Conservation (phyloP, 2,113 vertebrate genomes). For the Vulpes lagopus region DNA sequence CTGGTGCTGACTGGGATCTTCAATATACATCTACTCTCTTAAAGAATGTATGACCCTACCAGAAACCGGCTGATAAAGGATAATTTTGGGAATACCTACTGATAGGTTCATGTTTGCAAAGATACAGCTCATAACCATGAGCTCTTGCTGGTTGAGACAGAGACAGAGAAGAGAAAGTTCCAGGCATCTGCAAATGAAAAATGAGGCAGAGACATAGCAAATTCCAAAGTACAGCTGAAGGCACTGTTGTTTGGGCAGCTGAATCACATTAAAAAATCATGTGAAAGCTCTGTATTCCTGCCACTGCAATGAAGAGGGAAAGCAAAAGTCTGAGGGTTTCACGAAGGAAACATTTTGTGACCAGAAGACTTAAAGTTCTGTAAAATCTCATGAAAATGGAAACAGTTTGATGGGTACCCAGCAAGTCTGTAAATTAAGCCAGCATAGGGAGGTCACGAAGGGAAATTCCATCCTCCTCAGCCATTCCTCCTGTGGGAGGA, state of each 20-base stretch:
- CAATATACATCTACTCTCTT: neutral
- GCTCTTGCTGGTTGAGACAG: neutral
- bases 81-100: neutral
- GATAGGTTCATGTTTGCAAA: neutral
- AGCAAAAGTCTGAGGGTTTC: constrained; percentile 57
- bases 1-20: neutral
- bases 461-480: neutral
- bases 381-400: constrained; percentile 33
- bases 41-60: neutral
- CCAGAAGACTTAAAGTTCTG: constrained; percentile 42
- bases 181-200: constrained; percentile 54
- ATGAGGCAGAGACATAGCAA: neutral
- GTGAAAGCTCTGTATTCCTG: constrained; percentile 58
- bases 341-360: constrained; percentile 72
- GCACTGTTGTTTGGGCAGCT: constrained; percentile 57
- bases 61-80: neutral
- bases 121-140: neutral
- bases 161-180: neutral
- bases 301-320: constrained; percentile 57
- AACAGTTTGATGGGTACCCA: neutral
- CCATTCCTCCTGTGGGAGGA: neutral
- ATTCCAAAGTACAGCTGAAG: constrained; percentile 43
- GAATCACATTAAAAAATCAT: constrained; percentile 73
- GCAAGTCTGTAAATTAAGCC: neutral
- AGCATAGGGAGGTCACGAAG: neutral